Base-by-base conservation (phyloP, 2,113 vertebrate species). In the Aviceda subcristata region DNA sequence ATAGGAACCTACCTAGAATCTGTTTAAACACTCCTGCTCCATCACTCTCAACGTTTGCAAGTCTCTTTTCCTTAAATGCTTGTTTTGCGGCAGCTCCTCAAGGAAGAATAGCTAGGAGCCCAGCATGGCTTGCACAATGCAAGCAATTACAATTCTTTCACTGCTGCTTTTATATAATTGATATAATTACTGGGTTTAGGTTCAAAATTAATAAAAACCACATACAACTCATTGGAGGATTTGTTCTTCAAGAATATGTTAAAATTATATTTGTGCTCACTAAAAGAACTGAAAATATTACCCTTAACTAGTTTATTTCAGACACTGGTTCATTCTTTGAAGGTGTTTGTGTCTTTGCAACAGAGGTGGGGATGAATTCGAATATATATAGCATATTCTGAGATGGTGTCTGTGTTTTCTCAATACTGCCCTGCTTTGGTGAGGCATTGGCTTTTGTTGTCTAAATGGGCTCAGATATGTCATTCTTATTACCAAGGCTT, bases 401-500 rank as follows among this genome's bases (percentile, higher is more conserved):
- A 91, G 60, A 26, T 18, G 45, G 74, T 64, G 67, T 18, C 88
- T 94, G 73, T 53, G 43, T 78, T 89, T 89, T 73, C 66, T 95
- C 86, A 92, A 18, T 26, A 75, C 22, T 74, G 38, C 53, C 38
- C 51, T 75, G 73, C 62, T 91, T 92, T 79, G 86, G 76, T 87
- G 39, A 95, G 69, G 43, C 80, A 82, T 62, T 87, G 62, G 30
- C n/a, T 94, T 92, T 91, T 95, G 86, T 94, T 96, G 84, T 59
- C 86, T 82, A 86, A 97, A 94, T 1, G 24, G 92, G 81, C 69
- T 93, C 87, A 88, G 71, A 91, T 95, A 94, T 30, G 46, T 95
- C 80, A 94, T 89, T 92, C 86, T 82, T 94, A 95, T 90, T 79
- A 94, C 86, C 81, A 87, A 92, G 86, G 92, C 63, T 97, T 97